A percentile compares a stretch with the other conserved stretches of the same genome.
Conservation (phyloP, 2,888 invertebrate genomes). For the Pycnomerus fuliginosus region DNA sequence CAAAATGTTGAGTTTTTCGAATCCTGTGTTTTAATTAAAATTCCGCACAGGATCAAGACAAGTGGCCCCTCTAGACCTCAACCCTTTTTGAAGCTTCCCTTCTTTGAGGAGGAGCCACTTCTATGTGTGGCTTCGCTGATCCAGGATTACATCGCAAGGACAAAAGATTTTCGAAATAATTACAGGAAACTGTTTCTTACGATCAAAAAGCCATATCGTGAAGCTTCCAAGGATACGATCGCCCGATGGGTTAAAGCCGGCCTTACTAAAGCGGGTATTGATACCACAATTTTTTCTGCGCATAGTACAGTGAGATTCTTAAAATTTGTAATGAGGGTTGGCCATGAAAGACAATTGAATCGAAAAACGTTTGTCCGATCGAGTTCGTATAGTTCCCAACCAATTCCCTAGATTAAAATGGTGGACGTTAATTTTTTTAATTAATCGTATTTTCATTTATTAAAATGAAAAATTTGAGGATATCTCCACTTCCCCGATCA, state of each 20-base stretch:
- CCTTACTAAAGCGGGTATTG: neutral
- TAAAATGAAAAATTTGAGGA: no score
- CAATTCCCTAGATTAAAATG: no score
- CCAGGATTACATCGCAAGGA: neutral
- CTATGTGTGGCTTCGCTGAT: neutral
- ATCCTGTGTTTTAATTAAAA: neutral
- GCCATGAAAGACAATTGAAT: no score
- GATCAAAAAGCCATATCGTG: neutral
- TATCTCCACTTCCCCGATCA: no score
- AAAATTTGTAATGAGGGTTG: no score
- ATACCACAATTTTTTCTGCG: no score
- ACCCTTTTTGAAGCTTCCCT: neutral
- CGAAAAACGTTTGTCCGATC: no score
- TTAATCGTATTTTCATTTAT: no score
- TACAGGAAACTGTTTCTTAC: neutral
- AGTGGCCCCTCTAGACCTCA: neutral
- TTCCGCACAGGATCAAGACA: neutral
- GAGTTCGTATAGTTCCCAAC: no score
- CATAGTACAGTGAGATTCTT: no score
- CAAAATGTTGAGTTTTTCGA: neutral
- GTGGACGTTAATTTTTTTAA: no score
- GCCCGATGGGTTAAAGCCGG: neutral
- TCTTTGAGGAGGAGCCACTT: neutral
- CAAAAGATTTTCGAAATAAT: neutral
- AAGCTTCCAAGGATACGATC: neutral